Base-by-base conservation (phyloP, 1,140 invertebrate genomes). In the Colletes latitarsis region DNA sequence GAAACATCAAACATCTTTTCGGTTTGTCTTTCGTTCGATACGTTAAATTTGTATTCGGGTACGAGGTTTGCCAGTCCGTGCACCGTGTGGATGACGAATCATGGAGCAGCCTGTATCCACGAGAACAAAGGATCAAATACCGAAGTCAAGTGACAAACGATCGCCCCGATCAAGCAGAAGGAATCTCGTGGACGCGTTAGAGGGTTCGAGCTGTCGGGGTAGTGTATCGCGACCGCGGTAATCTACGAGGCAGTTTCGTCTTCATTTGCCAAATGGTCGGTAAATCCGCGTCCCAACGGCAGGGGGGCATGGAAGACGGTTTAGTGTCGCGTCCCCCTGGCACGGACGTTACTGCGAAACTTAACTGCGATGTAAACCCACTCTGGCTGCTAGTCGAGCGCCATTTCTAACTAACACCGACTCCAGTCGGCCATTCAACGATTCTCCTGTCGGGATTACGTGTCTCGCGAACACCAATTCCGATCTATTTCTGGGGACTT, bases 211-310 rank as follows among this genome's bases (percentile, higher is more conserved):
- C 49, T 79, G 68, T 73, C 39, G 77, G 49, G 49, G 58, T 73
- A 60, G 77, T 74, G 62, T 67, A 80, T 80, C 79, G 64, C 81
- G 49, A 39, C 43, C 19, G n/a, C 39, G 55, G 79, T 88, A 89
- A 89, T 89, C 87, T 86, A 87, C 82, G 86, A 85, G 81, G 88
- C 71, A 89, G 87, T 89, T 89, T 87, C 88, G 83, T 89, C 89
- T 89, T 89, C 86, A 89, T 89, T 89, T 89, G 82, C 80, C 81
- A 89, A 89, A 89, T 89, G 86, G 88, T 78, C 83, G 89, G 85
- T 89, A 89, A 90, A 90, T 88, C 87, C 84, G 78, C 69, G 57
- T 60, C 62, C 79, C 75, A 83, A 80, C 79, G 72, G 82, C 43
- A 53, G 30, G 46, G 43, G 53, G 68, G 53, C 58, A 60, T 68